Evolutionary conservation across 2,797 vertebrate genomes (phyloP), one percentile per base, ranked within the genome.

Genomic region (Enteromius paludinosus): DNA sequence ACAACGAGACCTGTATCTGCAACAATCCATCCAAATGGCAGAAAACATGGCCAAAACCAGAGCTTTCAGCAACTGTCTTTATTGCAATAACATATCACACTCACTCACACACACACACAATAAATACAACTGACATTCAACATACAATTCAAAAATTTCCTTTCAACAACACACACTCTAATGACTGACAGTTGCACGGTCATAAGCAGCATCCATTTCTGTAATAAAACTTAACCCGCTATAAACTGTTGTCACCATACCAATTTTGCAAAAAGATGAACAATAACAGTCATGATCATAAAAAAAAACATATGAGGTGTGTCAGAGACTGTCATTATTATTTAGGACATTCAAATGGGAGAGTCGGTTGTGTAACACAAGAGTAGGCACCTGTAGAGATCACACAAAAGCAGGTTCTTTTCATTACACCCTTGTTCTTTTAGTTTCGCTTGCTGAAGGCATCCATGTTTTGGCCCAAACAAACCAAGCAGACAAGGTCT

Each of bases 81-180:
- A 83, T 83, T 80, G 79, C 81, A 83, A 79, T 66, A 79, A 74
- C 66, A 84, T 74, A 72, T 72, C 69, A 38, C 62, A 43, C 62
- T 52, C 68, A 54, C 75, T 25, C 79, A 78, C 65, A 59, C 78
- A 38, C 70, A n/a, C 73, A 80, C 41, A 45, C 43, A 85, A 83
- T 68, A 84, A 45, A 78, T 30, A 75, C 28, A 84, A 78, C 66
- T 79, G 87, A 89, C 74, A 78, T 43, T 90, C 83, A 90, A 91
- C 91, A 91, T 89, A 90, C 87, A 91, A 83, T 88, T 90, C 12
- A 76, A 41, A 75, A 69, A 74, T 28, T 17, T 56, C 18, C 64
- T 33, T 28, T 41, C 41, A 49, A 52, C 54, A 81, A 52, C 49
- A 79, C 41, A 76, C 61, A 73, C 72, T 30, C 28, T 77, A 17